These are phyloP conservation scores for Pampus argenteus DNA, from an alignment of 2,797 vertebrate species.

Conservation along the genomic window DNA sequence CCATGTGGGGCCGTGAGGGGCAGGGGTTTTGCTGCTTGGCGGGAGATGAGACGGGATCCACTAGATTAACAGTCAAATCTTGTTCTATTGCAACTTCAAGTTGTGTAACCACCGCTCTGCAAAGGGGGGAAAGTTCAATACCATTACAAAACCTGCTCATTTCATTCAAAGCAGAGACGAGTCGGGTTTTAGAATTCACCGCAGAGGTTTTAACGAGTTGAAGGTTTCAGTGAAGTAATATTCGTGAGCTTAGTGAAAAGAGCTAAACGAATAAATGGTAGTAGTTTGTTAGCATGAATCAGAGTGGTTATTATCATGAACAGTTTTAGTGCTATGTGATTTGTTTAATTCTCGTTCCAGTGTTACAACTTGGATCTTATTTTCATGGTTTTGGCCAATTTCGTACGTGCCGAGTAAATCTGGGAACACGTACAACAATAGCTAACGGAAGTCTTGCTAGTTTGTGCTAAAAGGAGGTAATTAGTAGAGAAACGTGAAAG, in stretches of 20 bases:
- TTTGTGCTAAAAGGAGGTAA: background rate
- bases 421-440: background rate
- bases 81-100: slow-evolving; percentile 39
- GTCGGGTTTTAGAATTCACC: background rate
- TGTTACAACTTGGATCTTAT: background rate
- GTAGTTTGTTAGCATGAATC: background rate
- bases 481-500: background rate
- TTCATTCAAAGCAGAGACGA: slow-evolving; percentile 11
- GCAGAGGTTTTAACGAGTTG: slow-evolving; percentile 1
- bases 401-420: background rate
- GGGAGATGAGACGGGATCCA: slow-evolving; percentile 51
- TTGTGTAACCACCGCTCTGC: slow-evolving; percentile 41
- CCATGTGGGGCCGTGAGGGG: slow-evolving; percentile 39
- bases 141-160: slow-evolving; percentile 12
- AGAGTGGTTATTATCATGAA: background rate
- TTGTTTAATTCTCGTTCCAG: background rate
- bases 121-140: slow-evolving; percentile 30
- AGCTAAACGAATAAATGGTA: background rate
- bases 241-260: background rate
- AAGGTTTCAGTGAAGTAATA: background rate
- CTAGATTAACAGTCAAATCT: slow-evolving; percentile 56
- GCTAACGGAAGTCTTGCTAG: too few species aligned
- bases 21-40: slow-evolving; percentile 47
- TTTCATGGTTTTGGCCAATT: background rate
- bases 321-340: background rate